Conservation (phyloP, 2,888 invertebrate genomes). For the Apotomis turbidana region DNA sequence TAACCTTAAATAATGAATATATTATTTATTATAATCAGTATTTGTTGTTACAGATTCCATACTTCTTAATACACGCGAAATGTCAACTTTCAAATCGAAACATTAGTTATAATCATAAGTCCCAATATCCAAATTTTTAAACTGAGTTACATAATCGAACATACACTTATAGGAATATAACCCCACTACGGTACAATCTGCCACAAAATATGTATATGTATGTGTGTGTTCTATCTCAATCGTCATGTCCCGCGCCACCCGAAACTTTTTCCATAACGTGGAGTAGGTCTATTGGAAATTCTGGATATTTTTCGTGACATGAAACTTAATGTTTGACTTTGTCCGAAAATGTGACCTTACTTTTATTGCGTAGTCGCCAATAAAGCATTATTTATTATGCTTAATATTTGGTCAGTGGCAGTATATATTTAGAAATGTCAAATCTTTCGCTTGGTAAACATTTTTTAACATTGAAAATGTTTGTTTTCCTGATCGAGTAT, state of each 20-base stretch:
- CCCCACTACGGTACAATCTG: neutral
- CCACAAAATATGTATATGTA: constrained; percentile 29
- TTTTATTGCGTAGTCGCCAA: constrained; percentile 15
- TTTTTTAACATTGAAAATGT: too few relatives aligned
- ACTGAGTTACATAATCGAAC: too few relatives aligned
- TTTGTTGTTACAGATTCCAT: too few relatives aligned
- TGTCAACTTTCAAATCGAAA: too few relatives aligned
- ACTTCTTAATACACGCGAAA: too few relatives aligned
- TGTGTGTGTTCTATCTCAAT: constrained; percentile 43
- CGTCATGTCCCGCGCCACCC: constrained; percentile 47
- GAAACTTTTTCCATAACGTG: constrained; percentile 47
- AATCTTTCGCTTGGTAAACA: too few relatives aligned
- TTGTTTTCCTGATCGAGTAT: too few relatives aligned
- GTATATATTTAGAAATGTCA: too few relatives aligned
- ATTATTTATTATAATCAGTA: too few relatives aligned
- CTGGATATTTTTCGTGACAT: constrained; percentile 43
- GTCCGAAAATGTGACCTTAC: constrained; percentile 40
- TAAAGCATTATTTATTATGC: neutral
- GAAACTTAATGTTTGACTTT: constrained; percentile 42
- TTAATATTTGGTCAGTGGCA: neutral
- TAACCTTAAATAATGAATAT: too few relatives aligned
- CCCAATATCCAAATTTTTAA: too few relatives aligned
- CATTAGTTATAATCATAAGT: too few relatives aligned
- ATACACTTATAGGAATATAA: neutral
- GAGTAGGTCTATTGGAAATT: constrained; percentile 45